phyloP scores from a whole-genome alignment of 2,797 vertebrate genomes.

The Tenualosa thibaudeaui region DNA sequence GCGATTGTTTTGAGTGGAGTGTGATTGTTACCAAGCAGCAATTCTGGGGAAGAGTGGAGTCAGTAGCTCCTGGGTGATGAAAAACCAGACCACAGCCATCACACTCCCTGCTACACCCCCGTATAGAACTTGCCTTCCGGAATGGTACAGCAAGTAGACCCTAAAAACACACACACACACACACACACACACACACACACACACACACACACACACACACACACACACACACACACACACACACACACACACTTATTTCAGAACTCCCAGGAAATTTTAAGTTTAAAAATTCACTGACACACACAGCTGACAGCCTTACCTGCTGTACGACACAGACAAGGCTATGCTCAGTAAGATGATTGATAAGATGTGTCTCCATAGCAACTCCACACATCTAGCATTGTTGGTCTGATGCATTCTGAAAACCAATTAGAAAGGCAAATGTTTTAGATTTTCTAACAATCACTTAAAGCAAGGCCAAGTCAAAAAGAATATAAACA shows the following conservation, averaged over 20 bases:
- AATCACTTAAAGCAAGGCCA: background rate
- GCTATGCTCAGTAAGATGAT: constrained; percentile 86
- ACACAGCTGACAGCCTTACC: constrained; percentile 68
- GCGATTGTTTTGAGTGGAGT: background rate
- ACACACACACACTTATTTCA: background rate
- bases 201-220: background rate
- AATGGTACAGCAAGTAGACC: constrained; percentile 97
- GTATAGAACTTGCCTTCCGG: constrained; percentile 94
- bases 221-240: constrained; percentile 18
- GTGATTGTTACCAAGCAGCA: constrained; percentile 89
- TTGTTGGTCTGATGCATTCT: constrained; percentile 99
- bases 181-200: background rate
- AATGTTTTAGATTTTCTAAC: constrained; percentile 4
- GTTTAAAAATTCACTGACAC: background rate
- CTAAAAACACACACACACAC: constrained; percentile 62
- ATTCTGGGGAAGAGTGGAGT: constrained; percentile 97
- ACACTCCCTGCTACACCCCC: constrained; percentile 86
- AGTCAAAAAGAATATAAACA: background rate
- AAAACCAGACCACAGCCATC: constrained; percentile 92
- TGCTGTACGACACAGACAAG: constrained; percentile 95
- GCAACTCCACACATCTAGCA: constrained; percentile 93
- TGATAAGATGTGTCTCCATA: constrained; percentile 96
- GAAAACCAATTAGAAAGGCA: constrained; percentile 48
- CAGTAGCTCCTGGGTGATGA: constrained; percentile 94
- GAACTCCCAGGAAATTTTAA: background rate